Evolutionary conservation across 2,797 vertebrate genomes (phyloP), one percentile per base, ranked within the genome.

Genomic region (Platyrinchus mystaceus): DNA sequence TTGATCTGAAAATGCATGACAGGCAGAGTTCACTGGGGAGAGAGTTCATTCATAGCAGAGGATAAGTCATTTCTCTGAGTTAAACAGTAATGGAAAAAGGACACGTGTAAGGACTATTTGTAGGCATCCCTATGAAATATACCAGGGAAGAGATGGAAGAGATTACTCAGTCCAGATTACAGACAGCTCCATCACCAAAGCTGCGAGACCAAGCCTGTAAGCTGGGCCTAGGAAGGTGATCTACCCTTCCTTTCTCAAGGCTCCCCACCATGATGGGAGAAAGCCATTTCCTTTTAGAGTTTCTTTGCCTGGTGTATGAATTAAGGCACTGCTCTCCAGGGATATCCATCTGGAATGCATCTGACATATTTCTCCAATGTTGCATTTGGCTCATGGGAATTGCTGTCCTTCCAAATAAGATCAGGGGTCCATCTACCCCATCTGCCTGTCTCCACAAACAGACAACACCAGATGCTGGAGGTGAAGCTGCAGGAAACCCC

Each of bases 401-500:
- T 95, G 63, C 94, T 90, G 94, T 96, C 96, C 96, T 94, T 79
- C 60, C 7, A 6, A 49, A 95, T 95, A 93, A 91, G 78, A 95
- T 94, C 91, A 90, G 93, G 74, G 82, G 84, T 94, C 92, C 82
- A 73, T 94, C 91, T 89, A 87, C 66, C 73, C 82, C 92, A 95
- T 94, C 79, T 95, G 89, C 92, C 87, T 89, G 89, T 93, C 89
- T 93, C 83, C 0, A 0, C 85, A 71, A 93, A 92, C 69, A 94
- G 96, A 95, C 94, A 95, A 52, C 81, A 55, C 92, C 96, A 96
- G 93, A 93, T 95, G 93, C 96, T 95, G 76, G 64, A 92, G 84
- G 89, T 95, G 92, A 97, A 93, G 75, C 44, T 95, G 84, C 84
- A 95, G 87, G 94, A 97, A 96, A 88, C 82, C 76, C 92, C 94